Evolutionary conservation across 2,888 invertebrate species (phyloP), one percentile per base, ranked within the genome.

Genomic region (Zaprionus bogoriensis): DNA sequence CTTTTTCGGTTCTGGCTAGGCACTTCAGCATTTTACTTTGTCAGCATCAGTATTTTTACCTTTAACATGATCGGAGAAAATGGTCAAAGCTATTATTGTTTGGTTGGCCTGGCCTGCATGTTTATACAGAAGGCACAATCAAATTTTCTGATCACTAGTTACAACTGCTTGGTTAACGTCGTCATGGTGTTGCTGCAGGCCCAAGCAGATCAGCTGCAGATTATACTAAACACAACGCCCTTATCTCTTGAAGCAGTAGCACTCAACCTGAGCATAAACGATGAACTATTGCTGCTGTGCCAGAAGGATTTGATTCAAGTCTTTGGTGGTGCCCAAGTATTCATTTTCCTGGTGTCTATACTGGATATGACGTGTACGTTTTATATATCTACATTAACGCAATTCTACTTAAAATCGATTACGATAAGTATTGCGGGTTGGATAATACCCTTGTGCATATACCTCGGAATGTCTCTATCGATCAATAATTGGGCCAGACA

Each of bases 1-100:
- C 44, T 77, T 4, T 54, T 20, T 9, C 27, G 25, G 5, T 32
- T 62, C 0, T 77, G 74, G 62, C 7, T 65, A 2, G 28, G 2
- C 2, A 1, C 42, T 0, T 46, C 19, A 19, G 1, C 42, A 1
- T 58, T 17, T 1, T 2, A 0, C 3, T 0, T 1, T 10, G 0
- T 9, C n/a, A n/a, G n/a, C n/a, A n/a, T n/a, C n/a, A n/a, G n/a
- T n/a, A n/a, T n/a, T n/a, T n/a, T n/a, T n/a, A n/a, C n/a, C n/a
- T n/a, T n/a, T n/a, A n/a, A n/a, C n/a, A n/a, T n/a, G n/a, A n/a
- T n/a, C n/a, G n/a, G n/a, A n/a, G n/a, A n/a, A n/a, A n/a, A n/a
- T n/a, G n/a, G n/a, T n/a, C n/a, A n/a, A n/a, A n/a, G n/a, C n/a
- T n/a, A n/a, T n/a, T n/a, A n/a, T 9, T 1, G 1, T 3, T 6